Evolutionary conservation across 2,113 vertebrate genomes (phyloP).

Genomic region (Loxodonta africana): DNA sequence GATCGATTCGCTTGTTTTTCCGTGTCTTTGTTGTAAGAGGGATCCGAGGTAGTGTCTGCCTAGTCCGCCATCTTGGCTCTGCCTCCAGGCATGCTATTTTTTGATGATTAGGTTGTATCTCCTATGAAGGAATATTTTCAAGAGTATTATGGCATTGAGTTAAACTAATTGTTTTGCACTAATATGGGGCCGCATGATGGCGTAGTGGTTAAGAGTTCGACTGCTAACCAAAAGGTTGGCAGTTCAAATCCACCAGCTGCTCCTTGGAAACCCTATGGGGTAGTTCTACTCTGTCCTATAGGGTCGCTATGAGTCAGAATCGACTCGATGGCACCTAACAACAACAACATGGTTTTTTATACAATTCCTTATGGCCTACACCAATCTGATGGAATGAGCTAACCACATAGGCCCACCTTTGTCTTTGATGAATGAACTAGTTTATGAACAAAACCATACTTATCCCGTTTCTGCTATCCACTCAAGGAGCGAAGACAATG

Average conservation of each 20-base stretch:
- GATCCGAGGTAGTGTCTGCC: too few species aligned
- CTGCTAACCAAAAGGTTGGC: too few species aligned
- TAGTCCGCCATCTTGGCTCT: too few species aligned
- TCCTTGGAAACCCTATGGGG: too few species aligned
- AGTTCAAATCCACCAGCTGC: too few species aligned
- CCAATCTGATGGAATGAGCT: constrained; percentile 6
- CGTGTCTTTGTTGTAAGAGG: too few species aligned
- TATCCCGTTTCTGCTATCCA: not conserved
- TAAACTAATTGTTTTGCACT: constrained; percentile 26
- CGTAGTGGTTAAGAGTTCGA: too few species aligned
- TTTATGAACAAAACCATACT: not conserved
- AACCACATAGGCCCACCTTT: not conserved
- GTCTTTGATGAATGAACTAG: constrained; percentile 12
- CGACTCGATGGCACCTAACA: too few species aligned
- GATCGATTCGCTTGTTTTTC: too few species aligned
- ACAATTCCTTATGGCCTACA: not conserved
- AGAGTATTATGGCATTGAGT: not conserved
- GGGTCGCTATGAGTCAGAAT: too few species aligned
- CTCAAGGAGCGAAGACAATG: not conserved
- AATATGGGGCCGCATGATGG: not conserved
- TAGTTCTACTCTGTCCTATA: too few species aligned
- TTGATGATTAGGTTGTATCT: constrained; percentile 24
- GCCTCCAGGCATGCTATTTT: not conserved
- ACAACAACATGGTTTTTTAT: not conserved
- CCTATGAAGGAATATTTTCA: constrained; percentile 21